Evolutionary conservation across 2,113 vertebrate genomes (phyloP).

Genomic region (Phasianus colchicus): DNA sequence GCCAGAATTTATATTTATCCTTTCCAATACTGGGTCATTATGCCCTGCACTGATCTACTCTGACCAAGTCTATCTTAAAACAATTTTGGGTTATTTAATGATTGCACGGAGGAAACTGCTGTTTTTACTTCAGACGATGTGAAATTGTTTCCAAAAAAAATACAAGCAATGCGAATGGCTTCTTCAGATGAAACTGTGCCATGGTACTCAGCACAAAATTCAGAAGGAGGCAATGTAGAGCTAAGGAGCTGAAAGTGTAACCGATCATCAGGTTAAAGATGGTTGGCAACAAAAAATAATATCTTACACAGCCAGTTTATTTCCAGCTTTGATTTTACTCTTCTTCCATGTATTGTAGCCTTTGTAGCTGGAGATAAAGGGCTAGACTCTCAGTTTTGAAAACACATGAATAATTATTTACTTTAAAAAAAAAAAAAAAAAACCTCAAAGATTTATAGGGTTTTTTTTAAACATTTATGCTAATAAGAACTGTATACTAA

Average conservation of each 20-base stretch:
- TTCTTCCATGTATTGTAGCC: neutral
- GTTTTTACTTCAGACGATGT: neutral
- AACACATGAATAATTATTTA: neutral
- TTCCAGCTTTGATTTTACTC: neutral
- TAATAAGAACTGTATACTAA: neutral
- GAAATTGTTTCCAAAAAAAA: conserved; percentile 46
- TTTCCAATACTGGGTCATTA: neutral
- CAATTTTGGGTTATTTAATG: neutral
- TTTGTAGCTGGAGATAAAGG: neutral
- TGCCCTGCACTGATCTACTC: conserved; percentile 10
- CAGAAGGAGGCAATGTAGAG: neutral
- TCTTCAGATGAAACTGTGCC: neutral
- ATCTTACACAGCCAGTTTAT: neutral
- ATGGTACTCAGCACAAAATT: neutral
- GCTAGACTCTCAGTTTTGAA: neutral
- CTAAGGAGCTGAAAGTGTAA: neutral
- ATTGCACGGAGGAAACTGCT: neutral
- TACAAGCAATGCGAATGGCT: neutral
- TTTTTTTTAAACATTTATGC: neutral
- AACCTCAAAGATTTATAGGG: neutral
- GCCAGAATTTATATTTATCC: neutral
- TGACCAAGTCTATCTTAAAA: conserved; percentile 25
- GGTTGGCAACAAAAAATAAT: neutral
- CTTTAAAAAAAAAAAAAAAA: neutral
- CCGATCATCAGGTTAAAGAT: neutral